phyloP scores from a whole-genome alignment of 1,140 invertebrate genomes.

The Camponotus floridanus region DNA sequence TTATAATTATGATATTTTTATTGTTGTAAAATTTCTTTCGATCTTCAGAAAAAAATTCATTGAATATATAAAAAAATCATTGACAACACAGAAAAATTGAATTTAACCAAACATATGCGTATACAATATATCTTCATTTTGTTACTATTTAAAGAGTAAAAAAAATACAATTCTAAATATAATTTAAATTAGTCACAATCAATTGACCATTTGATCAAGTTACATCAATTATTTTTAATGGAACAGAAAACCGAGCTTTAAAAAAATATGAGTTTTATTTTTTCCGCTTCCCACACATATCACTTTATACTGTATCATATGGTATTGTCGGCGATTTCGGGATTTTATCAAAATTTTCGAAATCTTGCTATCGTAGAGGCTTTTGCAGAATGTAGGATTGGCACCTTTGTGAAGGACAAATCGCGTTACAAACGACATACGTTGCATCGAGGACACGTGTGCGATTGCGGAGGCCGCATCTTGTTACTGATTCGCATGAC shows the following conservation, averaged over 20 bases:
- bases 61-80: background rate
- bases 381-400: constrained; percentile 53
- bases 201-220: background rate
- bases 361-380: constrained; percentile 87
- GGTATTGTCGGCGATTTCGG: constrained; percentile 74
- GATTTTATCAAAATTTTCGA: constrained; percentile 88
- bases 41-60: no score
- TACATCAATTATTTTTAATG: background rate
- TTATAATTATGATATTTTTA: no score
- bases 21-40: no score
- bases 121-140: background rate
- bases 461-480: background rate
- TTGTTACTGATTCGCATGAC: constrained; percentile 62
- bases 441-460: background rate
- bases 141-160: background rate
- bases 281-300: background rate
- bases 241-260: no score
- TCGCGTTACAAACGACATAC: constrained; percentile 17
- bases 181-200: no score
- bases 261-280: no score
- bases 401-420: constrained; percentile 27
- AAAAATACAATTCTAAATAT: background rate
- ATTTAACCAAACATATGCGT: background rate
- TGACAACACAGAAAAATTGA: background rate
- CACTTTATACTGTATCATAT: background rate